Base-by-base conservation (phyloP, 1,140 invertebrate species). In the Aleiodes sp. region DNA sequence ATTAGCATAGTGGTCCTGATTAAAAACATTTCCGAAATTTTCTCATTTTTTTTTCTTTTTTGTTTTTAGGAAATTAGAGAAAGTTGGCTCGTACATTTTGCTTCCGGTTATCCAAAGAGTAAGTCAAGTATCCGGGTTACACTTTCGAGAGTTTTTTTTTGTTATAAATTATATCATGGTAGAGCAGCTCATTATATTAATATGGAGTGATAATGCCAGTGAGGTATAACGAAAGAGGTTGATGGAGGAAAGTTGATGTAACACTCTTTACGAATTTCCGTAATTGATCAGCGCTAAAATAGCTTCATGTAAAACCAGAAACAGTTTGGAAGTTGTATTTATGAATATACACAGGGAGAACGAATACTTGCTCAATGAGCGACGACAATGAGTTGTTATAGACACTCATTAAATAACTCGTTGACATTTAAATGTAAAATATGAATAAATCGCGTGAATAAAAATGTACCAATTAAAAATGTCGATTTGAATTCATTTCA, bases 1-100 rank as follows among this genome's bases (percentile, higher is more conserved):
- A 78, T 79, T 79, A 79, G 73, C 72, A 65, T 71, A 62, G 69
- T 66, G 67, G 65, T 76, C 70, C 74, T 78, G 76, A 79, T 76
- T 76, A 74, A 76, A 76, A 76, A 76, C 52, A 63, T 29, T 73
- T 71, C 21, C 8, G 52, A 35, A 65, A 60, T 4, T 46, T 65
- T n/a, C n/a, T n/a, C n/a, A n/a, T n/a, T n/a, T n/a, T n/a, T n/a
- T n/a, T n/a, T n/a, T n/a, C n/a, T n/a, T 52, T 52, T 24, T 52
- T 52, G 31, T 35, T 35, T 10, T 10, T 19, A n/a, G 41, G 37
- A 39, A 63, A 63, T 63, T 52, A 65, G 52, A 16, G 24, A 46
- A 65, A 65, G 46, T 52, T 52, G 46, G 19, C 46, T 52, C 16
- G 46, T 24, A 8, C n/a, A 52, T 52, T 52, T 52, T 21, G 9